Base-by-base conservation (phyloP, 2,888 invertebrate species). In the Gonocerus acuteangulatus region DNA sequence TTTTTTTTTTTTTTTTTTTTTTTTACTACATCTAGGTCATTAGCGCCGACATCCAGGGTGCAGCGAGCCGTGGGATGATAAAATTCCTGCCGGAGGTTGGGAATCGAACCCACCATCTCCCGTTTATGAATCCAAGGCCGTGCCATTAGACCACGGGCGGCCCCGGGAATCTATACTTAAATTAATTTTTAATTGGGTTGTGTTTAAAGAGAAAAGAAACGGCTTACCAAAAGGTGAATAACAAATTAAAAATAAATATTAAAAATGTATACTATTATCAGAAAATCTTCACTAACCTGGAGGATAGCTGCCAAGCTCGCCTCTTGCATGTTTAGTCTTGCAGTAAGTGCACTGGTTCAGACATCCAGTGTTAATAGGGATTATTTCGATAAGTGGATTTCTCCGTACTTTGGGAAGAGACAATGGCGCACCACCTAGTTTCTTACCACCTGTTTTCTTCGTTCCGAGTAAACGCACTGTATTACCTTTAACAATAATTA, bases 321-420 rank as follows among this genome's bases (percentile, higher is more conserved):
- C 99, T 52, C 99, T 76, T 0, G 97, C 97, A 74, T 95, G 95
- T 72, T 95, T 96, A 0, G 96, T 97, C 76, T 97, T 99, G 73
- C 97, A 99, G 72, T 99, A 99, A 0, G 97, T 96, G 74, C 99
- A 99, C 71, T 95, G 94, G 77, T 99, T 99, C 2, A 99, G 77
- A 70, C 99, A 99, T 0, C 95, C 95, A 0, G 95, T 93, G 73
- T 93, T 95, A 48, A 96, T 92, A 0, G 95, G 86, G 62, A 96
- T 95, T 60, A 99, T 99, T 79, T 99, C 99, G 62, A 99, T 88
- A 0, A 97, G 78, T 0, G 95, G 94, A 76, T 99, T 99, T 71
- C 91, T 87, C 54, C 99, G 80, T 13, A 99, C 88, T 78, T 99
- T 99, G 0, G 97, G 97, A 13, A 99, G 77, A 3, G 84, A 79